phyloP scores from a whole-genome alignment of 2,113 vertebrate species.

The Benitochromis conjunctus region DNA sequence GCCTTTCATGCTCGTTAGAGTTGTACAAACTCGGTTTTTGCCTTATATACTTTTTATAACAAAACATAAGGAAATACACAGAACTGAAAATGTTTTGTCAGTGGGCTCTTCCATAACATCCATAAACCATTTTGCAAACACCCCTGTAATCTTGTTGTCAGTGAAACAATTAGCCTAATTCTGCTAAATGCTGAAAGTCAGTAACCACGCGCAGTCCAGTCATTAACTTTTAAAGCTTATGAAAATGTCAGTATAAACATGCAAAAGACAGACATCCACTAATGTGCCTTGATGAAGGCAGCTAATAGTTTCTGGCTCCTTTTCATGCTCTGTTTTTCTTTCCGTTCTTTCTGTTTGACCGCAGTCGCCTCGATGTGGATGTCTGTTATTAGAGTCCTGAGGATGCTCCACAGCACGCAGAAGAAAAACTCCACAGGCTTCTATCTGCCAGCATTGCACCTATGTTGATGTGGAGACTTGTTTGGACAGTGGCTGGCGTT shows the following conservation, averaged over 20 bases:
- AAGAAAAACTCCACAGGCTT: background rate
- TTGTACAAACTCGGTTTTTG: background rate
- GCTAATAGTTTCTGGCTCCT: constrained; percentile 3
- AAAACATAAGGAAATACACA: background rate
- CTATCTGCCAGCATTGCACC: background rate
- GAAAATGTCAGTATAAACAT: constrained; percentile 30
- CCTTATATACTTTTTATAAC: background rate
- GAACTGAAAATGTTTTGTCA: background rate
- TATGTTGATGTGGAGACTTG: background rate
- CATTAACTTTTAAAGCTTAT: constrained; percentile 16
- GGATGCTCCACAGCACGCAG: background rate
- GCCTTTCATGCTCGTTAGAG: background rate
- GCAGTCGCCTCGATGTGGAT: background rate
- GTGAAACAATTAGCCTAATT: background rate
- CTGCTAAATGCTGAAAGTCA: background rate
- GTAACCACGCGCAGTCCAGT: background rate
- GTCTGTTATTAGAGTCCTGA: constrained; percentile 5
- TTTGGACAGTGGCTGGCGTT: background rate
- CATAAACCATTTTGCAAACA: background rate
- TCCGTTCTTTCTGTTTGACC: background rate
- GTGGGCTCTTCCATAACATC: background rate
- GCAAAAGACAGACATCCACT: constrained; percentile 20
- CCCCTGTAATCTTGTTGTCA: constrained; percentile 11
- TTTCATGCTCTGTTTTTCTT: constrained; percentile 2
- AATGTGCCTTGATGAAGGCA: background rate